These are phyloP conservation scores for Stegodyphus dumicola DNA, from an alignment of 1,140 invertebrate genomes.

Conservation along the genomic window DNA sequence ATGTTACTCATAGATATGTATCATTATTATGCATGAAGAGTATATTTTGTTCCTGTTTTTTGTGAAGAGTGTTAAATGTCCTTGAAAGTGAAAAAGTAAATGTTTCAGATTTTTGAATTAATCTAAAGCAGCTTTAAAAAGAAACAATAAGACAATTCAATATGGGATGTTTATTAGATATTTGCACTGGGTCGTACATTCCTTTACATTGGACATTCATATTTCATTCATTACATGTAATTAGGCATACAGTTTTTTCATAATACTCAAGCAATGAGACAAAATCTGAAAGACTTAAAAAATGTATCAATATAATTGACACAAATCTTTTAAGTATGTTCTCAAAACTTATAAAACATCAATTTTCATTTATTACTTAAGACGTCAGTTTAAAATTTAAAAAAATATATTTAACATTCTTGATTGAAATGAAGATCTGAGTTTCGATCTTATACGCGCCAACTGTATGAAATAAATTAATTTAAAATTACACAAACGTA, in stretches of 20 bases:
- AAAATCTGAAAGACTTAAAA: conserved; percentile 6
- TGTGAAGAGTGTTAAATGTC: no score
- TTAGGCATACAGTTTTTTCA: background rate
- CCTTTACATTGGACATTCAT: conserved; percentile 52
- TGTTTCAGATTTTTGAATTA: no score
- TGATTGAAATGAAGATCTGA: background rate
- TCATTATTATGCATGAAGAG: no score
- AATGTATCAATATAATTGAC: background rate
- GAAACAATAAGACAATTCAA: conserved; percentile 1
- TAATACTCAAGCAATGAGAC: background rate
- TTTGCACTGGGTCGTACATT: conserved; percentile 57
- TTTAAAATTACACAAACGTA: no score
- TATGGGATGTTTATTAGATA: conserved; percentile 59
- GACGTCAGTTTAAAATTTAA: background rate
- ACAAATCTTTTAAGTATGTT: no score
- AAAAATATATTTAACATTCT: background rate
- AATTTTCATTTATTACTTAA: background rate
- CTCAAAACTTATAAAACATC: background rate
- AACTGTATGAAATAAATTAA: no score
- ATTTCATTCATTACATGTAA: conserved; percentile 34
- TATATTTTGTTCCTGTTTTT: no score
- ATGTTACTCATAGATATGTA: no score
- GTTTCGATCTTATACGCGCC: no score
- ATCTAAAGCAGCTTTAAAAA: background rate
- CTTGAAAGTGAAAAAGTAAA: no score